Conservation (phyloP, 2,888 invertebrate species). For the Rotaria magnacalcarata region DNA sequence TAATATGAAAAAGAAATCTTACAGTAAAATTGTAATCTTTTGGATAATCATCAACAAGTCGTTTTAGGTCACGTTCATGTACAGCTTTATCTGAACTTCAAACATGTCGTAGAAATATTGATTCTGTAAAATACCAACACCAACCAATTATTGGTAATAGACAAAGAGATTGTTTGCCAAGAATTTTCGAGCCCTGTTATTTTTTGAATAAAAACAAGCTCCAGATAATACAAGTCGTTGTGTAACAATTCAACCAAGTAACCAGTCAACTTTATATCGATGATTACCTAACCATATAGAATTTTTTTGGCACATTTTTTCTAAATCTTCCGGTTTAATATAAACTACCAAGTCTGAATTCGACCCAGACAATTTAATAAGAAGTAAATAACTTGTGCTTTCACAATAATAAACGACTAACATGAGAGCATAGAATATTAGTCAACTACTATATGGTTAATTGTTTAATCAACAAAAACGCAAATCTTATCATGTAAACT, state of each 20-base stretch:
- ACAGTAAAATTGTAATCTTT: slow-evolving; percentile 69
- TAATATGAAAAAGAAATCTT: slow-evolving; percentile 46
- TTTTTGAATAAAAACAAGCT: slow-evolving; percentile 61
- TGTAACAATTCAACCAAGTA: slow-evolving; percentile 83
- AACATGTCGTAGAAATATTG: slow-evolving; percentile 83
- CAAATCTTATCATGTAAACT: neutral
- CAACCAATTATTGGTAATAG: slow-evolving; percentile 86
- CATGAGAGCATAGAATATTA: no score
- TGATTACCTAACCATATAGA: slow-evolving; percentile 87
- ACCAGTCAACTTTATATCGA: slow-evolving; percentile 89
- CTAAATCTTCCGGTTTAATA: slow-evolving; percentile 64
- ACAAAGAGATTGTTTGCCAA: slow-evolving; percentile 82
- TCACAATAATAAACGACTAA: neutral
- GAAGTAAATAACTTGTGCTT: slow-evolving; percentile 53
- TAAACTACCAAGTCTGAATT: slow-evolving; percentile 71
- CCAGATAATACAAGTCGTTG: slow-evolving; percentile 76
- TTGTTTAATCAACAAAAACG: neutral
- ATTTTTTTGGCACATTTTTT: slow-evolving; percentile 75
- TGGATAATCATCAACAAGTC: slow-evolving; percentile 75
- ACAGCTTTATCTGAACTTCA: slow-evolving; percentile 82
- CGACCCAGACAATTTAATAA: slow-evolving; percentile 66
- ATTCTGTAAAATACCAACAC: slow-evolving; percentile 91
- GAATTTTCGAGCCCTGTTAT: slow-evolving; percentile 84
- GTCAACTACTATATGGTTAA: neutral
- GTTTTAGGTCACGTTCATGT: slow-evolving; percentile 73